Evolutionary conservation across 2,888 invertebrate genomes (phyloP).

Genomic region (Allophyes oxyacanthae): DNA sequence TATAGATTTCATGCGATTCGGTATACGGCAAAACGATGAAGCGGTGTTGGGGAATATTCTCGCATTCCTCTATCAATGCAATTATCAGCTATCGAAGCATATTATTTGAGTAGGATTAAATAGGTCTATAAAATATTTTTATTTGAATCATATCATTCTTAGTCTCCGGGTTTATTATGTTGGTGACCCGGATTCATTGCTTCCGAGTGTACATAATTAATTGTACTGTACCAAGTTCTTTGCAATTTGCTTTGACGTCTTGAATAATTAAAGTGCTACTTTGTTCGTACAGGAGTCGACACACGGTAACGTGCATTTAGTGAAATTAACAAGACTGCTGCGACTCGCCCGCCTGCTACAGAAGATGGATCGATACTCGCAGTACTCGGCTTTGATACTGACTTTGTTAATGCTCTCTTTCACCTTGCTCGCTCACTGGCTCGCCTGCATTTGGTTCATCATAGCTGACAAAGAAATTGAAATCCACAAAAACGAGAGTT

Average conservation of each 20-base stretch:
- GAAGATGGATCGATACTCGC: slow-evolving; percentile 99
- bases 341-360: slow-evolving; percentile 96
- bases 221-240: slow-evolving; percentile 10
- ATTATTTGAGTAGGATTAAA: no score
- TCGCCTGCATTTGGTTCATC: slow-evolving; percentile 99
- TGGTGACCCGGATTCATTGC: no score
- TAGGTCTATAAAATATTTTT: no score
- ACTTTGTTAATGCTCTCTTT: slow-evolving; percentile 98
- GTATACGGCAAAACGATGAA: no score
- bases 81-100: no score
- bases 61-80: no score
- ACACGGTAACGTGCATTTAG: slow-evolving; percentile 95
- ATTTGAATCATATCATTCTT: no score
- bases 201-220: slow-evolving; percentile 21
- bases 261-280: slow-evolving; percentile 42
- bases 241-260: slow-evolving; percentile 13
- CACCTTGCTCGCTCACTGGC: slow-evolving; percentile 98
- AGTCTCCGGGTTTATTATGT: no score
- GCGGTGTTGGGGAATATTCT: no score
- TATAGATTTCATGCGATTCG: no score
- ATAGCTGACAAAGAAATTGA: slow-evolving; percentile 97
- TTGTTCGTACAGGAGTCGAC: slow-evolving; percentile 90
- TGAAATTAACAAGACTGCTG: slow-evolving; percentile 96
- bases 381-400: slow-evolving; percentile 98
- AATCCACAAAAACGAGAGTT: slow-evolving; percentile 91